Evolutionary conservation across 2,888 invertebrate genomes (phyloP), one percentile per base, ranked within the genome.

Genomic region (Calliopum simillimum): DNA sequence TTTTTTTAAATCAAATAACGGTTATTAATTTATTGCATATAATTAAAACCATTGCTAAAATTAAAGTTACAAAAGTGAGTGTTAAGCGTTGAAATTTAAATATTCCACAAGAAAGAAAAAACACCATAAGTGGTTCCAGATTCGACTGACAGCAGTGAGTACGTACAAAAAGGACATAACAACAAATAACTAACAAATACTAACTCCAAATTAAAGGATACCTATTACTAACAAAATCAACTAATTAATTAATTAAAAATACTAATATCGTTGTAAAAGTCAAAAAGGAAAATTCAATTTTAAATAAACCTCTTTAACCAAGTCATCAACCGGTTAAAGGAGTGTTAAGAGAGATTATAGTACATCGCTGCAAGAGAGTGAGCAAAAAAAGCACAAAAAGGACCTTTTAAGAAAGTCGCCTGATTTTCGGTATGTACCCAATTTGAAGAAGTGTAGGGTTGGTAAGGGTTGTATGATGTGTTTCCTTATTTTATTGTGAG

Each of bases 381-480:
- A 55, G 21, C 46, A 61, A 63, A n/a, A n/a, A n/a, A 59, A 46
- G 23, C 69, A 67, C 68, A 66, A 73, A 78, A 80, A 73, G 67
- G 71, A 79, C 79, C 79, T 77, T 77, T 79, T 74, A 75, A 71
- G 71, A 77, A 76, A 80, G 79, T 82, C 83, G 82, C 81, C 82
- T 82, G 82, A 81, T 81, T 78, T 79, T 78, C 78, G 82, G 82
- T 82, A 82, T 82, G 82, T 82, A 82, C 74, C 72, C 73, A 67
- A 68, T 58, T 43, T 71, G 56, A 66, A 65, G 58, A 63, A 69
- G 33, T 69, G 51, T 49, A 51, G 33, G 33, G 33, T 33, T 33
- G 33, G 33, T 33, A 33, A 33, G 8, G 33, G 33, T 33, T 8
- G 33, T 33, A 33, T 33, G 33, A 33, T 33, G 33, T 33, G 33